These are phyloP conservation scores for Tupaia tana DNA, from an alignment of 2,113 vertebrate species.

Conservation along the genomic window DNA sequence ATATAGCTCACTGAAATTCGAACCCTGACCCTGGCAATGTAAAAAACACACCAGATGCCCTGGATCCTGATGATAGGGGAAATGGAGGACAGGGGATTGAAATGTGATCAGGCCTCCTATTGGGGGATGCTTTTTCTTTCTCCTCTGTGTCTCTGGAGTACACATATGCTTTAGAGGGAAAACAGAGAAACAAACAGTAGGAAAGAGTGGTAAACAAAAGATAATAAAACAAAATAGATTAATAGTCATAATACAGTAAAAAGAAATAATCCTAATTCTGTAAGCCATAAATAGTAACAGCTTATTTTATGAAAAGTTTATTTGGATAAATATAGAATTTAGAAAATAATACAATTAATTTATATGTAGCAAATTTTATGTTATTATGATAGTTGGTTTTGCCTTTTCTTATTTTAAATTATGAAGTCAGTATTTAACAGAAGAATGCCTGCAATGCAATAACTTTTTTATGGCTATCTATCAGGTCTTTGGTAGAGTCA, in stretches of 20 bases:
- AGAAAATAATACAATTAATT: conserved; percentile 22
- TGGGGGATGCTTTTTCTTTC: too few relatives aligned
- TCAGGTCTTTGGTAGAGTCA: too few relatives aligned
- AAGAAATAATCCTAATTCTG: conserved; percentile 12
- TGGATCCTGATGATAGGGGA: too few relatives aligned
- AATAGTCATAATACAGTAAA: background rate
- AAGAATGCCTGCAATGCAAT: background rate
- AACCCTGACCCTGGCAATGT: too few relatives aligned
- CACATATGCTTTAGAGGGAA: background rate
- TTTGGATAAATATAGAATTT: background rate
- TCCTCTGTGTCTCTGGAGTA: too few relatives aligned
- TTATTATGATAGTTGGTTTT: background rate
- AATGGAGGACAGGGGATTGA: too few relatives aligned
- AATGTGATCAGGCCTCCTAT: too few relatives aligned
- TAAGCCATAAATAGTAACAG: background rate
- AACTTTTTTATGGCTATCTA: background rate
- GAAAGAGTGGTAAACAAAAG: conserved; percentile 1
- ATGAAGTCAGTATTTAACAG: background rate
- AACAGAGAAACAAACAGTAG: background rate
- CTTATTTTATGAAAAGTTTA: conserved; percentile 18
- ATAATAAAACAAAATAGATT: conserved; percentile 33
- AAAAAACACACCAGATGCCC: too few relatives aligned
- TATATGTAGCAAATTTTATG: background rate
- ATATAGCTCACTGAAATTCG: too few relatives aligned
- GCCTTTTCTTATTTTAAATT: conserved; percentile 33